These are phyloP conservation scores for Pemphigus obesinymphae DNA, from an alignment of 1,140 invertebrate species.

Conservation along the genomic window DNA sequence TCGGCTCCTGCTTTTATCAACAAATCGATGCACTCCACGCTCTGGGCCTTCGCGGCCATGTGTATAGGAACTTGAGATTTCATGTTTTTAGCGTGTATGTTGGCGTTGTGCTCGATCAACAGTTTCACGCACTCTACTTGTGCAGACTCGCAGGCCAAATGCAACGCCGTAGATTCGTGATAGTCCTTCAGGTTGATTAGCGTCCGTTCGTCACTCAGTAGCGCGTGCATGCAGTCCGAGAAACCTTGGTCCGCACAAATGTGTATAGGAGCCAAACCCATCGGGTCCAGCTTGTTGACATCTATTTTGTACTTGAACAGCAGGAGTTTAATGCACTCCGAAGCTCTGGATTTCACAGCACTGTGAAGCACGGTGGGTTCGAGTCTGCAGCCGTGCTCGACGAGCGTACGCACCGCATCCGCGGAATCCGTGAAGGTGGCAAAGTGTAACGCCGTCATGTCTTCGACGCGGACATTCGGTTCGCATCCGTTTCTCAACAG, in stretches of 20 bases:
- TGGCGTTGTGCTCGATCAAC: constrained; percentile 65
- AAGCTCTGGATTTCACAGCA: constrained; percentile 67
- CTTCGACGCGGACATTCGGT: constrained; percentile 54
- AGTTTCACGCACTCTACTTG: constrained; percentile 64
- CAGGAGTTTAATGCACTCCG: constrained; percentile 67
- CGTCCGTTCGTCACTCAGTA: constrained; percentile 44
- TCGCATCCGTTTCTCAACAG: constrained; percentile 63
- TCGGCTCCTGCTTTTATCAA: constrained; percentile 68
- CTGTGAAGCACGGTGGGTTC: constrained; percentile 71
- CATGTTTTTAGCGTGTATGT: constrained; percentile 65
- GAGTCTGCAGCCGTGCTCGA: constrained; percentile 59
- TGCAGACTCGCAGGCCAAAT: constrained; percentile 71
- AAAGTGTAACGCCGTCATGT: constrained; percentile 72
- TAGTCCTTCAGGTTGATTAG: constrained; percentile 44
- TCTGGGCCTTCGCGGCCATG: constrained; percentile 67
- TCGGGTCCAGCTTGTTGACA: constrained; percentile 63
- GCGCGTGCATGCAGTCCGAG: constrained; percentile 58
- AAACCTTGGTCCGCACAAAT: constrained; percentile 70
- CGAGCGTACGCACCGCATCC: constrained; percentile 64
- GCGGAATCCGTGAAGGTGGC: constrained; percentile 72
- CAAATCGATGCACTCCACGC: constrained; percentile 70
- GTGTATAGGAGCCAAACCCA: constrained; percentile 70
- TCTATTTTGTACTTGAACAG: constrained; percentile 63
- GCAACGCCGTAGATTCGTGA: constrained; percentile 62
- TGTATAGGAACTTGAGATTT: constrained; percentile 73